Base-by-base conservation (phyloP, 2,888 invertebrate species). In the Nemapogon koenigi region DNA sequence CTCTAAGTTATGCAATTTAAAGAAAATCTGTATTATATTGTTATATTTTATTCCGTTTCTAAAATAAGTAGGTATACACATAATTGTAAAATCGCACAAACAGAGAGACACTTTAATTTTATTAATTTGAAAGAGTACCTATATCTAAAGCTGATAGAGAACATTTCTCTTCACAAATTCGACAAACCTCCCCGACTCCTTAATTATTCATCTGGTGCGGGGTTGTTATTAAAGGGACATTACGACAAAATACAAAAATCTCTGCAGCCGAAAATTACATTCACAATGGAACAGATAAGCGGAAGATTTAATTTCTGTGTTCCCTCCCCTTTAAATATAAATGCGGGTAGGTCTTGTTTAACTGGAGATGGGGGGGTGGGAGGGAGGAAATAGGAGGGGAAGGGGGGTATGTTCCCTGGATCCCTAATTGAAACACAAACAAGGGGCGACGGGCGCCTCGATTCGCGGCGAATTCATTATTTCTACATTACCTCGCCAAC, bases 341-440 rank as follows among this genome's bases (percentile, higher is more conserved):
- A 67, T 61, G 57, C 48, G 53, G 16, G 37, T 17, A 16, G 44
- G 35, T 40, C 40, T 42, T 49, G 47, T 57, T 61, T 58, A 52
- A 53, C 61, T 55, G 41, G 57, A 55, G 52, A 51, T 49, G 48
- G 16, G 15, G 7, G 13, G 17, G 31, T 19, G 10, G 15, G 35
- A 48, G 46, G 18, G 14, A 16, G 10, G 37, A 28, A 35, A 26
- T 16, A 13, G 15, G 11, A n/a, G 16, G n/a, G 16, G 14, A 17
- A 28, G 42, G 40, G 50, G 48, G 49, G 41, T 44, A 46, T 49
- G 64, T 61, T 55, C 31, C 16, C 59, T 63, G 66, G 58, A 48
- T 48, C 50, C 55, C 61, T 76, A 78, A 79, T 79, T 78, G 78
- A 78, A 79, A 79, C 64, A 75, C 76, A 78, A 78, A 75, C 64